These are phyloP conservation scores for Pyrrhia umbra DNA, from an alignment of 2,888 invertebrate species.

Conservation along the genomic window DNA sequence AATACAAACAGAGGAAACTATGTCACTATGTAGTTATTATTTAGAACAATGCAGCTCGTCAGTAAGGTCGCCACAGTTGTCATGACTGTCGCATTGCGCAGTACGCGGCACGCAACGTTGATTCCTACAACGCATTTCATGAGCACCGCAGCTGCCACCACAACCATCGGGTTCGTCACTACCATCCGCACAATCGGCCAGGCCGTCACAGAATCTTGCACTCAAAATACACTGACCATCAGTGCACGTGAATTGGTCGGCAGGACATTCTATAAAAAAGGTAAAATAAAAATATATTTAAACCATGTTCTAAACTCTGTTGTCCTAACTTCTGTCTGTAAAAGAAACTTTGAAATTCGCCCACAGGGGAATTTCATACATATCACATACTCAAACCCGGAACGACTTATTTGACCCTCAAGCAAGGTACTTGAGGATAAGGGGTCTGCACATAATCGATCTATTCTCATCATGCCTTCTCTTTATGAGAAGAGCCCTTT, in stretches of 20 bases:
- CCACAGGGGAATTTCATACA: no score
- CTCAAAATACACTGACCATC: conserved; percentile 92
- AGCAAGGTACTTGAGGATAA: no score
- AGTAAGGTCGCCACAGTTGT: conserved; percentile 92
- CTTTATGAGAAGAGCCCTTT: no score
- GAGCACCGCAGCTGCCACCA: conserved; percentile 88
- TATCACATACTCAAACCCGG: no score
- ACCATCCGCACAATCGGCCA: conserved; percentile 91
- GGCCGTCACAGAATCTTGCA: conserved; percentile 92
- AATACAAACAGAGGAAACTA: background rate
- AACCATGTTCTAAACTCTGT: no score
- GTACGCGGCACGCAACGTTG: conserved; percentile 91
- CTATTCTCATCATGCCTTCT: no score
- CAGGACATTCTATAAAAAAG: conserved; percentile 84
- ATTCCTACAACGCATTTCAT: conserved; percentile 84
- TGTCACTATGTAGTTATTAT: conserved; percentile 27
- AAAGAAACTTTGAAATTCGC: no score
- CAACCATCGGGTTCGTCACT: conserved; percentile 92
- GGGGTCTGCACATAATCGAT: no score
- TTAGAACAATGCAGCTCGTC: conserved; percentile 91
- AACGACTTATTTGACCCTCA: no score
- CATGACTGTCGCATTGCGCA: conserved; percentile 91
- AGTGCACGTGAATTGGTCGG: conserved; percentile 89
- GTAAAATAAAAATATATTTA: background rate
- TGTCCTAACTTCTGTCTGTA: no score